Conservation (phyloP, 2,113 vertebrate species). For the Numida meleagris region DNA sequence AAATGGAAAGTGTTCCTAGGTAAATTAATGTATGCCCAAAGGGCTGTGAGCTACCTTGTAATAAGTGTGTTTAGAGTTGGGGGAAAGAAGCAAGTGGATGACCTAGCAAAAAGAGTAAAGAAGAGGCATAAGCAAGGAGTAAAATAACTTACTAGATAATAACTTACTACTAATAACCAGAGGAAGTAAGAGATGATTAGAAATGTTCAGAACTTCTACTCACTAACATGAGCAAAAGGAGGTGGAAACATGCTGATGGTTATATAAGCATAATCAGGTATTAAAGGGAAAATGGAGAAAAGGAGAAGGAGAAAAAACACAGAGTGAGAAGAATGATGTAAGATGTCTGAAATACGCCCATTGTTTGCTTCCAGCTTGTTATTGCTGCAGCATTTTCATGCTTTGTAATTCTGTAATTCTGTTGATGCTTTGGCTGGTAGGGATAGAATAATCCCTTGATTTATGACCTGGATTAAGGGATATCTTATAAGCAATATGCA, state of each 20-base stretch:
- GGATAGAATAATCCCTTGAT: neutral
- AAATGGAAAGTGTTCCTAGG: slow-evolving; percentile 18
- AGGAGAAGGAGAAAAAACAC: neutral
- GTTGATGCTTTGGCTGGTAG: neutral
- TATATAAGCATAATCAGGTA: neutral
- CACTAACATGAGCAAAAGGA: neutral
- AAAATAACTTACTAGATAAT: no score
- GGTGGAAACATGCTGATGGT: neutral
- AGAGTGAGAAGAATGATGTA: neutral
- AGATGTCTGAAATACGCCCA: neutral
- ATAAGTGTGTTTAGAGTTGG: slow-evolving; percentile 19
- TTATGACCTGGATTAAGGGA: neutral
- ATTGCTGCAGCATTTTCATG: neutral
- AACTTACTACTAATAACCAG: no score
- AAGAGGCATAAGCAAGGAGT: neutral
- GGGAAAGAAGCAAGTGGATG: slow-evolving; percentile 36
- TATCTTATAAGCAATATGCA: neutral
- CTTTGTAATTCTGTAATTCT: neutral
- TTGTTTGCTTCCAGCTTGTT: neutral
- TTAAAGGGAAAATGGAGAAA: neutral
- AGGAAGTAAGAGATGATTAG: neutral
- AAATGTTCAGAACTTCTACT: neutral
- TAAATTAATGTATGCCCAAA: slow-evolving; percentile 56
- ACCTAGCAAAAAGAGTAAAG: slow-evolving; percentile 15
- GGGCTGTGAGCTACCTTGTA: slow-evolving; percentile 33